phyloP scores from a whole-genome alignment of 2,888 invertebrate genomes.

The Flabesymbios commensalis region DNA sequence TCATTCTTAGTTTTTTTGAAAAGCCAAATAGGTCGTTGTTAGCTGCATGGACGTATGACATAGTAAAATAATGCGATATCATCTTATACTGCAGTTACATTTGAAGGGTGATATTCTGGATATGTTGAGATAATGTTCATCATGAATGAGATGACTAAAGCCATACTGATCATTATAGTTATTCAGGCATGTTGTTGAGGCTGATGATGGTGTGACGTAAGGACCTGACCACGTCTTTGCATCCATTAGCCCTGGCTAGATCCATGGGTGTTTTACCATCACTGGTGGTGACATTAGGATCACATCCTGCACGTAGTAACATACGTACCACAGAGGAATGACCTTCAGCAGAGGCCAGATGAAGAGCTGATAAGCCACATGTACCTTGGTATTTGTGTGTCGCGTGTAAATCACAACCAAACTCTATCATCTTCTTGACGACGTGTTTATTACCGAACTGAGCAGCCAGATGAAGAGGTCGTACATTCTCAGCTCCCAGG shows the following conservation, averaged over 20 bases:
- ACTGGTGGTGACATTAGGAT: conserved; percentile 16
- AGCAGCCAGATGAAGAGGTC: conserved; percentile 30
- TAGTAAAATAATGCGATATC: too few species aligned
- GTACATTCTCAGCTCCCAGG: conserved; percentile 21
- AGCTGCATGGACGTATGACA: too few species aligned
- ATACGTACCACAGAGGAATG: conserved; percentile 19
- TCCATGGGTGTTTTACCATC: conserved; percentile 28
- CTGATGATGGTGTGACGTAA: too few species aligned
- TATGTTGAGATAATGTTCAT: too few species aligned
- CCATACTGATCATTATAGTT: too few species aligned
- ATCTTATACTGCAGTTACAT: too few species aligned
- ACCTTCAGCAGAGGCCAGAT: conserved; percentile 29
- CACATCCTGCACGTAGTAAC: conserved; percentile 26
- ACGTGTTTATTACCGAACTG: conserved; percentile 25
- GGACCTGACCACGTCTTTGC: background rate
- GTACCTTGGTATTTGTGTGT: conserved; percentile 28
- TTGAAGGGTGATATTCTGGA: too few species aligned
- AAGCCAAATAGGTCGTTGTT: too few species aligned
- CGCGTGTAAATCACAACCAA: conserved; percentile 25
- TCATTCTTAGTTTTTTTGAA: too few species aligned
- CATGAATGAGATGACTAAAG: too few species aligned
- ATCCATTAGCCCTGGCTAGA: conserved; percentile 17
- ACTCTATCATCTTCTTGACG: conserved; percentile 21
- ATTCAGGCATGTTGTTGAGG: too few species aligned
- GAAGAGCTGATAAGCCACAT: conserved; percentile 27